Evolutionary conservation across 2,888 invertebrate genomes (phyloP).

Genomic region (Archaeoteleia sp.): DNA sequence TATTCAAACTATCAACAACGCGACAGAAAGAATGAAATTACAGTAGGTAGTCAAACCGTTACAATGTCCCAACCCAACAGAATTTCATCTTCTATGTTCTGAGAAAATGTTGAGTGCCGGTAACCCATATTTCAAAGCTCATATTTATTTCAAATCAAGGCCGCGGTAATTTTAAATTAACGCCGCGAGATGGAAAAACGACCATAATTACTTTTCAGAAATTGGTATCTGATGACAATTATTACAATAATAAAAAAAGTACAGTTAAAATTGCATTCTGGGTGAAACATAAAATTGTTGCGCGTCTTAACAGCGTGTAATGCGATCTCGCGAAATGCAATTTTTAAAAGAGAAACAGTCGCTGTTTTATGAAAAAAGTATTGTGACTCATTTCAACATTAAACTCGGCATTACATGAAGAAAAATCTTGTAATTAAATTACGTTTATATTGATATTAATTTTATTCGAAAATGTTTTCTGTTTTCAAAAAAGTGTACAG

Average conservation of each 20-base stretch:
- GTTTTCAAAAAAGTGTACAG: no score
- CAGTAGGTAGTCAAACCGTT: constrained; percentile 65
- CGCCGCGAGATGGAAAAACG: constrained; percentile 22
- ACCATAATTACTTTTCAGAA: constrained; percentile 35
- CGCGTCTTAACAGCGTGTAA: constrained; percentile 27
- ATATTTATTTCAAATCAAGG: constrained; percentile 34
- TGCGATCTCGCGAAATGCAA: constrained; percentile 9
- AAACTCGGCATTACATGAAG: no score
- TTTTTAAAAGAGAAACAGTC: constrained; percentile 31
- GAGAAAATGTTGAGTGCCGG: constrained; percentile 22
- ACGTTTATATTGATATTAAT: no score
- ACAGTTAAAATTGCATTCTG: constrained; percentile 49
- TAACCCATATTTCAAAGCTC: constrained; percentile 42
- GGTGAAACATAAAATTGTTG: constrained; percentile 38
- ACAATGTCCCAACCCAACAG: constrained; percentile 55
- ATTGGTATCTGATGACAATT: constrained; percentile 39
- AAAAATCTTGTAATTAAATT: no score
- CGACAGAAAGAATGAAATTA: constrained; percentile 52
- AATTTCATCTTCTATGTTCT: constrained; percentile 52
- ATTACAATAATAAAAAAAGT: constrained; percentile 27
- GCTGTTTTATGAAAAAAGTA: constrained; percentile 7
- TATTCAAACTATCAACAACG: not conserved
- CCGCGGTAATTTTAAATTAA: constrained; percentile 31
- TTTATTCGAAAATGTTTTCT: no score
- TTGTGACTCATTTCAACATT: no score